These are phyloP conservation scores for Gymnogyps californianus DNA, from an alignment of 2,113 vertebrate species.

Conservation along the genomic window DNA sequence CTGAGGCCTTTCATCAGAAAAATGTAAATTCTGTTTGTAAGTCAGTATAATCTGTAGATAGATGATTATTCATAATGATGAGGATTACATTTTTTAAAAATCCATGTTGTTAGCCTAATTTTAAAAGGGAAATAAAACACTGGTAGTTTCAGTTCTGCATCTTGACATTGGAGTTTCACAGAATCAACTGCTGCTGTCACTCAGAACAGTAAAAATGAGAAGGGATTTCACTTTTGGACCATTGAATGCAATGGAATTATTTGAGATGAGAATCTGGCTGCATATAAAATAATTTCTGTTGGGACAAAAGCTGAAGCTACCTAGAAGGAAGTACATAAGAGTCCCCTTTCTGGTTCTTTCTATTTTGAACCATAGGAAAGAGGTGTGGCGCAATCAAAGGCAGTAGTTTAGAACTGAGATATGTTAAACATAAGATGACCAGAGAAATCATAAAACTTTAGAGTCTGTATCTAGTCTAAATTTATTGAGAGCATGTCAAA, in stretches of 20 bases:
- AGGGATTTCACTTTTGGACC: background rate
- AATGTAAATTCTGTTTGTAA: background rate
- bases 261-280: background rate
- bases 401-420: background rate
- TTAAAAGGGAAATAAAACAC: background rate
- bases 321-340: background rate
- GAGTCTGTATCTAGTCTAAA: background rate
- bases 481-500: background rate
- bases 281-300: background rate
- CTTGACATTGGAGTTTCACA: background rate
- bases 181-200: background rate
- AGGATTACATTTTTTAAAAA: background rate
- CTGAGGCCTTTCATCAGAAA: background rate
- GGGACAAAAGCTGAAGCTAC: background rate
- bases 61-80: background rate
- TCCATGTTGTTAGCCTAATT: background rate
- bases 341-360: background rate
- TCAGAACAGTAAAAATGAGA: background rate
- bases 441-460: background rate
- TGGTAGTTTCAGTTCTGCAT: background rate
- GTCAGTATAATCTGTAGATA: background rate
- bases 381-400: background rate
- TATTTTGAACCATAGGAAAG: background rate
- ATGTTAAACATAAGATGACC: background rate
- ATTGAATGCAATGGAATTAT: background rate